Evolutionary conservation across 2,888 invertebrate species (phyloP), one percentile per base, ranked within the genome.

Genomic region (Pammene fasciana): DNA sequence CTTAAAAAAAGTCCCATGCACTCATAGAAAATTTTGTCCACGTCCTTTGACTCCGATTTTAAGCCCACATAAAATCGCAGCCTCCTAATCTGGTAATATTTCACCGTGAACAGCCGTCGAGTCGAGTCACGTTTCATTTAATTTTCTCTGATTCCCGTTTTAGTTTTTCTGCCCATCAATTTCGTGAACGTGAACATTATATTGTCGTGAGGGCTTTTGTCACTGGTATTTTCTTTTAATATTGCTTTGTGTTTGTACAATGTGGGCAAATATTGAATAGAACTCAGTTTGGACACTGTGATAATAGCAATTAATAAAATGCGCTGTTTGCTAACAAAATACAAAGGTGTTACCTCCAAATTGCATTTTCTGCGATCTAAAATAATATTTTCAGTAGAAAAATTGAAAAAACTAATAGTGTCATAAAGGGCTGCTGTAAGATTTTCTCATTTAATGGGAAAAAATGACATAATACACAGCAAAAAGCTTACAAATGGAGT

Each of bases 121-220:
- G 73, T 78, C 79, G 54, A 64, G 78, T 81, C 86, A 86, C 87
- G 86, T 83, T 71, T 72, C 72, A 67, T 74, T 78, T 84, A 79
- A 83, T 84, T 82, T 79, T 75, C 75, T 78, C 73, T 78, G 79
- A 82, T 83, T 82, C 73, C 67, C 71, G 46, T 70, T 71, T 66
- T 67, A 72, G 72, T 76, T 77, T 77, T 75, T 74, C 75, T 73
- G 65, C 62, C 62, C 74, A 75, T 74, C 73, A 71, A 76, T 78
- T 76, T 72, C 43, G 66, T 52, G 67, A 65, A 50, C 18, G 68
- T 68, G 59, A 67, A 65, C 56, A 48, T 46, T 48, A n/a, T 41
- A 41, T 54, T 41, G 64, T 50, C 38, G 62, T 13, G 26, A n/a
- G 18, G n/a, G 61, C 48, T 60, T 60, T 60, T 14, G 36, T 45